Evolutionary conservation across 2,797 vertebrate species (phyloP), one percentile per base, ranked within the genome.

Genomic region (Crocodylus rhombifer): DNA sequence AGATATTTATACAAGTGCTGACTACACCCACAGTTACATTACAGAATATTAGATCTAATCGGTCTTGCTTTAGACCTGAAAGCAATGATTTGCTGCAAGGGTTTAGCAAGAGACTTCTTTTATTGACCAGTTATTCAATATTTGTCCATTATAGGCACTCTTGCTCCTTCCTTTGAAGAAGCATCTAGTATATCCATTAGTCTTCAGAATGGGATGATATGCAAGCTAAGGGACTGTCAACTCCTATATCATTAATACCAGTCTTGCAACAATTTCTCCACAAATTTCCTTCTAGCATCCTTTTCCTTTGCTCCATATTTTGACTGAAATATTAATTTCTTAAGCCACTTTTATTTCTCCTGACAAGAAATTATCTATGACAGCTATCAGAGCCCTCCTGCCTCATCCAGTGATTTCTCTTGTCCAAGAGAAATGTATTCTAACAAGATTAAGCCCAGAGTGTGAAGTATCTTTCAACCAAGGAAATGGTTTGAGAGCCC

Each of bases 11-110:
- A 63, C 15, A 28, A 14, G 62, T 63, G 15, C 14, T 63, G 26
- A 63, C 25, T 26, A 63, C 62, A 63, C 8, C 6, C 58, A 60
- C 14, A 64, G 26, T n/a, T 64, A n/a, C 62, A 64, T 64, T 28
- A 64, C 13, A 64, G 14, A 14, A 14, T 64, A 26, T 28, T 28
- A 64, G 62, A 28, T 64, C 62, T 28, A 64, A 60, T 20, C 28
- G 14, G 26, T 25, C 14, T 23, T 62, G 57, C 30, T 10, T 2
- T 9, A 3, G 26, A 28, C 1, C 57, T 60, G 76, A 67, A 64
- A 87, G 62, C 21, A 51, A 5, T 0, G 0, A 0, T 0, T 1
- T 25, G 51, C 21, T 77, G 62, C 26, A 25, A 26, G 28, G 62
- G 26, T 2, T 64, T 64, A 28, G 15, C 0, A 64, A 64, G 62